Base-by-base conservation (phyloP, 2,797 vertebrate genomes). In the Acanthurus lineatus region DNA sequence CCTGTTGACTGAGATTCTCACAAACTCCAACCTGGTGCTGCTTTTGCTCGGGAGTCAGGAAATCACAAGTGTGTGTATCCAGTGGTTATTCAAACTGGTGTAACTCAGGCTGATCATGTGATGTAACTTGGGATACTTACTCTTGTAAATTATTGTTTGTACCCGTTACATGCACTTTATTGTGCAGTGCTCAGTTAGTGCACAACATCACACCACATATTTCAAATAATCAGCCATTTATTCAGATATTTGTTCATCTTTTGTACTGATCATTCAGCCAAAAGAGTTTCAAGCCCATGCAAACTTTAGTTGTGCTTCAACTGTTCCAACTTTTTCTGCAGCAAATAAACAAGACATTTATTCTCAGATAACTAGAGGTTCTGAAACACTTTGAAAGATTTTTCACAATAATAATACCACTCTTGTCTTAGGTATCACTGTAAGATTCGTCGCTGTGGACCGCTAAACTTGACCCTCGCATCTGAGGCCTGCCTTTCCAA, bases 401-500 rank as follows among this genome's bases (percentile, higher is more conserved):
- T 62, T 22, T 16, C 15, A n/a, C 53, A 44, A 54, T 73, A 70
- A 59, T n/a, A 32, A 1, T 56, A 25, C 54, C 4, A 0, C 56
- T 78, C 35, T 77, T 67, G 9, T 72, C 16, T 53, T 71, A 94
- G 93, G 86, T 92, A 97, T 87, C 97, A 94, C 88, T 99, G 98
- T 88, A 97, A 96, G 85, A 96, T 89, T 69, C 96, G 96, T 2
- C 96, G 92, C 82, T 99, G 98, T 3, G 98, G 97, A 0, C 97
- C 97, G 0, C 95, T 99, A 54, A 99, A 99, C 89, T 77, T 99
- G 79, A 99, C 98, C 0, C 94, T 97, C 70, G 98, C 98, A 0
- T 89, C 94, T 0, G 94, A 97, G 85, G 97, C 96, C 0, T 99
- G 98, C 91, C 94, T 78, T 51, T 95, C 89, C 81, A 99, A 98